Conservation (phyloP, 2,113 vertebrate genomes). For the Camelus dromedarius region DNA sequence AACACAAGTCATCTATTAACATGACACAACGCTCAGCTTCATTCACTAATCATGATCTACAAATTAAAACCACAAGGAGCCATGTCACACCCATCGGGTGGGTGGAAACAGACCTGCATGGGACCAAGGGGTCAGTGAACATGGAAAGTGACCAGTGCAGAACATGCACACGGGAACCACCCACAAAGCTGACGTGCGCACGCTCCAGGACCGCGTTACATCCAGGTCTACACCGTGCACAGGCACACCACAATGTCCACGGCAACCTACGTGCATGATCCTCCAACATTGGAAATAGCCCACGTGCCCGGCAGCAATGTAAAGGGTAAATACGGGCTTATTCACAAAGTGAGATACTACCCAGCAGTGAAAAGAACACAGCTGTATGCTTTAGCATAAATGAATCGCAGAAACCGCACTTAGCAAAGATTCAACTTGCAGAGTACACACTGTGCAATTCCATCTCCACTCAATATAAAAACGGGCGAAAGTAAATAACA, state of each 20-base stretch:
- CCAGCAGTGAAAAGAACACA: background rate
- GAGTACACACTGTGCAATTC: background rate
- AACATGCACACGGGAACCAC: background rate
- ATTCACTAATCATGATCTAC: background rate
- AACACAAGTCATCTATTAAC: background rate
- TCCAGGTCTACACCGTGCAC: background rate
- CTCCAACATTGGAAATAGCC: background rate
- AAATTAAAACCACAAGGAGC: background rate
- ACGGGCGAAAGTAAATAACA: background rate
- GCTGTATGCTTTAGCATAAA: background rate
- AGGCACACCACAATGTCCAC: background rate
- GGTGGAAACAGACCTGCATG: too few species aligned
- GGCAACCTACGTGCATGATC: too few species aligned
- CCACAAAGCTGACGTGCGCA: rapidly evolving
- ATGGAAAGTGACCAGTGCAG: rapidly evolving
- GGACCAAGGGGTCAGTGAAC: background rate
- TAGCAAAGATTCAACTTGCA: background rate
- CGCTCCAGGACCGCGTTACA: background rate
- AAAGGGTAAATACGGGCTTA: background rate
- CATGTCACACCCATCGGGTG: rapidly evolving
- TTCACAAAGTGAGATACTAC: background rate
- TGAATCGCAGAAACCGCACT: background rate
- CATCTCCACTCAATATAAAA: background rate
- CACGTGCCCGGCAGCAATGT: background rate
- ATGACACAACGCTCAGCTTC: background rate